These are phyloP conservation scores for Atta colombica DNA, from an alignment of 1,140 invertebrate genomes.

Conservation along the genomic window DNA sequence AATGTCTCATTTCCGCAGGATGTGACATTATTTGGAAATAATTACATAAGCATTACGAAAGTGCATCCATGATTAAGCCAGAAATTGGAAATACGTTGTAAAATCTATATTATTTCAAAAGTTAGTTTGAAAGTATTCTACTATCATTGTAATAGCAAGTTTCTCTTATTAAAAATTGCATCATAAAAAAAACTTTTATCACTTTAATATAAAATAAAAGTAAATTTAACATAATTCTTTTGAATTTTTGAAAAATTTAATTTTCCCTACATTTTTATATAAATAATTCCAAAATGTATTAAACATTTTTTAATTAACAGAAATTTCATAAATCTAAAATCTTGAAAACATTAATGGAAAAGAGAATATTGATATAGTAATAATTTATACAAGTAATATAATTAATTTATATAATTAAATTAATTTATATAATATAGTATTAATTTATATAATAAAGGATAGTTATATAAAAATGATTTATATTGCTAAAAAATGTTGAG, in stretches of 20 bases:
- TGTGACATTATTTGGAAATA: conserved; percentile 55
- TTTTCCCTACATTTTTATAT: background rate
- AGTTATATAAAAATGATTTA: conserved; percentile 24
- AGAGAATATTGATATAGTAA: conserved; percentile 6
- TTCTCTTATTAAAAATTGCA: background rate
- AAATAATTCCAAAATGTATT: background rate
- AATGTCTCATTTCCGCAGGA: conserved; percentile 41
- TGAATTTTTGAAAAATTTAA: background rate
- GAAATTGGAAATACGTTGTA: conserved; percentile 18
- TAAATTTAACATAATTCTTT: background rate
- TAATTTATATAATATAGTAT: too few species aligned
- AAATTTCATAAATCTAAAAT: background rate
- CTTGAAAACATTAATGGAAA: background rate
- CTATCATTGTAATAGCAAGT: background rate
- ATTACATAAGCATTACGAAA: conserved; percentile 35
- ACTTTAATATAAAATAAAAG: background rate
- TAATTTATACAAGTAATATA: background rate
- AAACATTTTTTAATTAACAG: background rate
- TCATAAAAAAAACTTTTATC: background rate
- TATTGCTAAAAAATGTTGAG: background rate
- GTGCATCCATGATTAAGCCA: conserved; percentile 36
- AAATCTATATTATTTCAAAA: conserved; percentile 19
- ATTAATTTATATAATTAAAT: too few species aligned
- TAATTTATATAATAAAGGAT: background rate
- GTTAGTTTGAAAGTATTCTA: background rate